A percentile compares a stretch with the other conserved stretches of the same genome.
These are phyloP conservation scores for Alfaro cultratus DNA, from an alignment of 2,797 vertebrate species.

Conservation along the genomic window DNA sequence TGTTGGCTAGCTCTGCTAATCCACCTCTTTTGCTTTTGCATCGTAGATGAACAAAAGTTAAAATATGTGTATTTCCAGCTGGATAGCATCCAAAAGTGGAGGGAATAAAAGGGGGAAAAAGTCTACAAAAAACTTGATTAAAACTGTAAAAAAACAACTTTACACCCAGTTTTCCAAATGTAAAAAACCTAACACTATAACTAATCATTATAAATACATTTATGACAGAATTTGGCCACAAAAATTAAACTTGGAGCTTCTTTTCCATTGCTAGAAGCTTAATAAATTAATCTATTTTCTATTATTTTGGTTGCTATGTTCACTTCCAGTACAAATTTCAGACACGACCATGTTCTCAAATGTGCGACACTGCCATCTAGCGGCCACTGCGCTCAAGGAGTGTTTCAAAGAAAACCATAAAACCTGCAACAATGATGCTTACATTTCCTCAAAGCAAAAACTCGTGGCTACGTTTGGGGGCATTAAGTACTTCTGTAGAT, in stretches of 20 bases:
- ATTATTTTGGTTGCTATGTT: neutral
- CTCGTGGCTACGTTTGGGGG: too few species aligned
- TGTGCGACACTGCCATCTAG: conserved; percentile 55
- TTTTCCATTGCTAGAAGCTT: neutral
- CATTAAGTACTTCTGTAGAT: too few species aligned
- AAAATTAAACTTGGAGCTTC: neutral
- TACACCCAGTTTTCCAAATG: neutral
- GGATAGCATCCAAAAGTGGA: too few species aligned
- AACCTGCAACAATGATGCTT: too few species aligned
- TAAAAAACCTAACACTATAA: neutral
- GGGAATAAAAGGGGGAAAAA: too few species aligned
- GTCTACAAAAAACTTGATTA: too few species aligned
- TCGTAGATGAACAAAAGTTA: too few species aligned
- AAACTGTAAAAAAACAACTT: neutral
- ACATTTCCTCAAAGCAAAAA: too few species aligned
- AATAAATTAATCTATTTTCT: neutral
- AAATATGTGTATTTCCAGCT: too few species aligned
- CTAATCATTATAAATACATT: neutral
- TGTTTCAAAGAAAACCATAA: too few species aligned
- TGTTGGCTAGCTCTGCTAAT: neutral
- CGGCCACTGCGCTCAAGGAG: conserved; percentile 20
- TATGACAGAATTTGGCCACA: neutral
- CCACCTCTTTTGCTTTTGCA: neutral
- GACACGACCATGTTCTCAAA: neutral
- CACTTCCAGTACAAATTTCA: neutral